Base-by-base conservation (phyloP, 1,140 invertebrate species). In the Temnothorax curvispinosus region DNA sequence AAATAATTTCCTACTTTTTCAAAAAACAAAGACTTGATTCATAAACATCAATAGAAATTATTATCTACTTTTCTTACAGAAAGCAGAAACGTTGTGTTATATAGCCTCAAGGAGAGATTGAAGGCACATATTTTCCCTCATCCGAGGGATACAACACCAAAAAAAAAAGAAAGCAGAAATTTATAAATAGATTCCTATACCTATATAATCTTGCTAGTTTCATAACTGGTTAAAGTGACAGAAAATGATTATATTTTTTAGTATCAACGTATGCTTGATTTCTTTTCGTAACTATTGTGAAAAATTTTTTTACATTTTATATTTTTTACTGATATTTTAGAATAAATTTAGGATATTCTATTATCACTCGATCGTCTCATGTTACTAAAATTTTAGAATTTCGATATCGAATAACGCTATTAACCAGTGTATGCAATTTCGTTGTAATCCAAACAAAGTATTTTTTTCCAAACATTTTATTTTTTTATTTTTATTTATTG, bases 381-480 rank as follows among this genome's bases (percentile, higher is more conserved):
- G 9, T 41, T 71, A 38, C n/a, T 64, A 4, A 54, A 67, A 56
- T 60, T 44, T 47, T 18, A 60, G 11, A 32, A 69, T 27, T 69
- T 7, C 9, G 1, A 27, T 52, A 9, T 71, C 9, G 13, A 67
- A 41, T 69, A 81, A 47, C 32, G 18, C 27, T 71, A 21, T 56
- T 71, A 71, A 71, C 6, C 18, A 27, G 21, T 4, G 32, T 71
- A 71, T 81, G 54, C 41, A 58, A 84, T 84, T 75, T 84, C 5
- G 6, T 75, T 74, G 41, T 75, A 75, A 75, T 75, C 41, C 13
- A 84, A 50, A 75, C 9, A 75, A 84, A 60, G 47, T 72, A 58
- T 82, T 74, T 82, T 82, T 72, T 35, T 7, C 47, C 5, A 11
- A 58, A 47, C 15, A 50, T 84, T 74, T 60, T 74, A 72, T 60